Percentiles rank a stretch among this genome's conserved stretches.
These are phyloP conservation scores for Eustalomyia histrio DNA, from an alignment of 2,888 invertebrate genomes.

Conservation along the genomic window DNA sequence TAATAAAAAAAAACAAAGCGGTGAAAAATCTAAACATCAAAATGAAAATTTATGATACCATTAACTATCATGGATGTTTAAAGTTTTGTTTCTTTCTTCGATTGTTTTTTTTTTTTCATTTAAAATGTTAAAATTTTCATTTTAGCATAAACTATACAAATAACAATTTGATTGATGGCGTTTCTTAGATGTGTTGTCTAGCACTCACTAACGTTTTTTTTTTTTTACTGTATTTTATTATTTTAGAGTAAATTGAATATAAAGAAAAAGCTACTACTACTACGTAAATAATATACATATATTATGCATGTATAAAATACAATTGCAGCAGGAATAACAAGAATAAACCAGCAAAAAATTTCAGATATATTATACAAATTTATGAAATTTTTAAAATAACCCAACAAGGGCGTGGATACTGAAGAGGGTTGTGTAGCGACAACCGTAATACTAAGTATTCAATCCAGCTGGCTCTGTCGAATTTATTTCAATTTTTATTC, in stretches of 20 bases:
- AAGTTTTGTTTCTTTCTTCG: not conserved
- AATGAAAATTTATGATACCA: constrained; percentile 7
- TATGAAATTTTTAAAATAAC: too few species aligned
- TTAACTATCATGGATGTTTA: not conserved
- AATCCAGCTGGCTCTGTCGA: too few species aligned
- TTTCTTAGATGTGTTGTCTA: constrained; percentile 45
- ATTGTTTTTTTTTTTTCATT: not conserved
- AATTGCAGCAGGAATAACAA: not conserved
- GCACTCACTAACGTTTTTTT: constrained; percentile 52
- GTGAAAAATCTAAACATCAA: not conserved
- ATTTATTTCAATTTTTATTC: too few species aligned
- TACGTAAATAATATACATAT: not conserved
- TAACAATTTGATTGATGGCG: constrained; percentile 65
- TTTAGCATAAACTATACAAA: constrained; percentile 55
- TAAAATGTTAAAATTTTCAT: not conserved
- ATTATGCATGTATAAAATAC: not conserved
- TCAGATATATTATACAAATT: too few species aligned
- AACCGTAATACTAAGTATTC: too few species aligned
- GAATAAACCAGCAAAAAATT: too few species aligned
- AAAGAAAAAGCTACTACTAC: not conserved
- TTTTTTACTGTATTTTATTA: constrained; percentile 2
- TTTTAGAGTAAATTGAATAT: not conserved
- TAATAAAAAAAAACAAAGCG: not conserved
- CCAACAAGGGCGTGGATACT: too few species aligned
- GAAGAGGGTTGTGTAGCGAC: too few species aligned